Evolutionary conservation across 1,140 invertebrate species (phyloP), one percentile per base, ranked within the genome.

Genomic region (Lycorma delicatula): DNA sequence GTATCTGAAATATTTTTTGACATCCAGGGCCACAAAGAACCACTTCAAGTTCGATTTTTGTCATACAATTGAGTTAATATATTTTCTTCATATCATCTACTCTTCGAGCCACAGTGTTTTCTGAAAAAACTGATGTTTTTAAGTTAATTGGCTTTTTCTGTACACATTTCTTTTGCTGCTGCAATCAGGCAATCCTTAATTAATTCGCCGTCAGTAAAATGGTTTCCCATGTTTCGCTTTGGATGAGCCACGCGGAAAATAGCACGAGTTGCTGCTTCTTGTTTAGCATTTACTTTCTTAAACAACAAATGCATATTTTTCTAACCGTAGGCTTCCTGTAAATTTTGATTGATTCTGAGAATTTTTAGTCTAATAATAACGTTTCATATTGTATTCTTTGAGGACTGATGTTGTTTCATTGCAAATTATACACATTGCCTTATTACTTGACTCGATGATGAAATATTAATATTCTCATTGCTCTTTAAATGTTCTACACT

Each of bases 331-430:
- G n/a, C n/a, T n/a, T n/a, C n/a, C n/a, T n/a, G n/a, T n/a, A n/a
- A n/a, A n/a, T n/a, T n/a, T n/a, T n/a, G n/a, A n/a, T n/a, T n/a
- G n/a, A n/a, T n/a, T n/a, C n/a, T n/a, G n/a, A n/a, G n/a, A n/a
- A n/a, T n/a, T n/a, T n/a, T n/a, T n/a, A n/a, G 25, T 62, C 51
- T 68, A 62, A 60, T 68, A 65, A 62, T 66, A 60, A 54, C 59
- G 59, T 51, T 67, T 68, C 13, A 67, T 53, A 59, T 68, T 70
- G 59, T 65, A 67, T 65, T 69, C 63, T 59, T 70, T 67, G 58
- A 65, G 49, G 54, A 68, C 60, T 54, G 63, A 36, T 63, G 68
- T 53, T 50, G 34, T 64, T 58, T 65, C 68, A 61, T 63, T 63
- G 54, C 63, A 67, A 56, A 66, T 66, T 49, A 67, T 65, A 63